These are phyloP conservation scores for Chlorospingus semifuscus DNA, from an alignment of 2,797 vertebrate species.

Conservation along the genomic window DNA sequence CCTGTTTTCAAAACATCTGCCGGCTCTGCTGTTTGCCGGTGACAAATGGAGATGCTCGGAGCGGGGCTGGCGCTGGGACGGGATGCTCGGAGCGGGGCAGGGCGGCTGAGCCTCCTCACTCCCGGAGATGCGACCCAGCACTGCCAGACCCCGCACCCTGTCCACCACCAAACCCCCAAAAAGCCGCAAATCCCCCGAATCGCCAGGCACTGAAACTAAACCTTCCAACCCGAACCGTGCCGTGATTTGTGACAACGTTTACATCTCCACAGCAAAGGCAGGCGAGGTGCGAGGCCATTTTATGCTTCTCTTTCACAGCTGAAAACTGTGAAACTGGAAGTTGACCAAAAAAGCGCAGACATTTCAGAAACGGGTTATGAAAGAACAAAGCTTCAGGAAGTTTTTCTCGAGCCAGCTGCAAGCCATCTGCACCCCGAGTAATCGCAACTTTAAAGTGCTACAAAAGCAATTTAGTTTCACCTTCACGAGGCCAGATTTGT, in stretches of 20 bases:
- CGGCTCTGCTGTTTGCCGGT: slow-evolving; percentile 30
- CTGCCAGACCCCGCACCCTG: fast-evolving
- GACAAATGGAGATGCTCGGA: neutral
- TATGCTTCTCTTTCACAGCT: neutral
- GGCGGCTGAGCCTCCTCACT: neutral
- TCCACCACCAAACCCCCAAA: neutral
- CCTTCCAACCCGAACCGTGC: neutral
- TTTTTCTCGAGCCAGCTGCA: neutral
- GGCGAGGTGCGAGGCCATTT: neutral
- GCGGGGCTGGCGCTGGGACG: neutral
- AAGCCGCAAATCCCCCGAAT: neutral
- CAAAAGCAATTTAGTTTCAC: neutral
- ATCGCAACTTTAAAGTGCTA: neutral
- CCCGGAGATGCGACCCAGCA: neutral
- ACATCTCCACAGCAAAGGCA: neutral
- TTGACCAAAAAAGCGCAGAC: neutral
- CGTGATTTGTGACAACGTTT: neutral
- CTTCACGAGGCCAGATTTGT: neutral
- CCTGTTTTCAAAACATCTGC: slow-evolving; percentile 82
- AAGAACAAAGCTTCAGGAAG: slow-evolving; percentile 20
- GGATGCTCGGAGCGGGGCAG: neutral
- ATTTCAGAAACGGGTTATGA: neutral
- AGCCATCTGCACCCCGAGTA: neutral
- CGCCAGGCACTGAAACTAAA: fast-evolving
- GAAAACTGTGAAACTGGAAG: slow-evolving; percentile 26